A percentile compares a stretch with the other conserved stretches of the same genome.
These are phyloP conservation scores for Drosophila quinaria DNA, from an alignment of 2,888 invertebrate genomes.

Conservation along the genomic window DNA sequence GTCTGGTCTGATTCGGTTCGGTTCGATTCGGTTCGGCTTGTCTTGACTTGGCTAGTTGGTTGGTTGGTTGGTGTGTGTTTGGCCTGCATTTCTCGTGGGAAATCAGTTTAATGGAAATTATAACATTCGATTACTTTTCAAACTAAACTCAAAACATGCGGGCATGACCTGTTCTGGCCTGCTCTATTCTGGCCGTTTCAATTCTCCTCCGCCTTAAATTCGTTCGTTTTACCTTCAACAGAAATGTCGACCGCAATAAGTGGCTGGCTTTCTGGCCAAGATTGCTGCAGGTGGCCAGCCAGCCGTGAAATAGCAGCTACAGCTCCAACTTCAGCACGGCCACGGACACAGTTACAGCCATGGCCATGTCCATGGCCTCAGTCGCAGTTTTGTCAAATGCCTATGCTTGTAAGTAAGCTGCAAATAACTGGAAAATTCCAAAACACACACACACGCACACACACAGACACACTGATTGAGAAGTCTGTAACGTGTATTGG, in stretches of 20 bases:
- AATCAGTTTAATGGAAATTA: slow-evolving; percentile 81
- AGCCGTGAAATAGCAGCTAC: slow-evolving; percentile 44
- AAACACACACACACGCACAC: slow-evolving; percentile 3
- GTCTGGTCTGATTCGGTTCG: neutral
- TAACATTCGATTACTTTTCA: slow-evolving; percentile 81
- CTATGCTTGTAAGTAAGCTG: slow-evolving; percentile 56
- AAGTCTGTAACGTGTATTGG: slow-evolving; percentile 5
- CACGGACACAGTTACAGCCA: slow-evolving; percentile 3
- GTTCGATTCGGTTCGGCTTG: slow-evolving; percentile 6
- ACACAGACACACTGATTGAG: neutral
- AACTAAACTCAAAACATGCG: slow-evolving; percentile 57
- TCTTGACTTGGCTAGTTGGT: slow-evolving; percentile 19
- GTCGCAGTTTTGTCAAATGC: slow-evolving; percentile 58
- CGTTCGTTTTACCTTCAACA: neutral
- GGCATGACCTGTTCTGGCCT: neutral
- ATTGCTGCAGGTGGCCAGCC: slow-evolving; percentile 35
- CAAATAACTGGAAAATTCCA: slow-evolving; percentile 44
- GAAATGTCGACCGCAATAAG: slow-evolving; percentile 29
- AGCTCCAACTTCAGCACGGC: slow-evolving; percentile 1
- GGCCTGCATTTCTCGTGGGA: slow-evolving; percentile 72
- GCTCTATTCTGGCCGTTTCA: neutral
- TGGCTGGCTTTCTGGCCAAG: slow-evolving; percentile 26
- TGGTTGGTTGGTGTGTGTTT: slow-evolving; percentile 42
- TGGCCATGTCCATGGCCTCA: slow-evolving; percentile 4
- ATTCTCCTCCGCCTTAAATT: neutral